Percentiles rank a stretch among this genome's conserved stretches.
phyloP scores from a whole-genome alignment of 2,113 vertebrate species.

The Motacilla tschutschensis region DNA sequence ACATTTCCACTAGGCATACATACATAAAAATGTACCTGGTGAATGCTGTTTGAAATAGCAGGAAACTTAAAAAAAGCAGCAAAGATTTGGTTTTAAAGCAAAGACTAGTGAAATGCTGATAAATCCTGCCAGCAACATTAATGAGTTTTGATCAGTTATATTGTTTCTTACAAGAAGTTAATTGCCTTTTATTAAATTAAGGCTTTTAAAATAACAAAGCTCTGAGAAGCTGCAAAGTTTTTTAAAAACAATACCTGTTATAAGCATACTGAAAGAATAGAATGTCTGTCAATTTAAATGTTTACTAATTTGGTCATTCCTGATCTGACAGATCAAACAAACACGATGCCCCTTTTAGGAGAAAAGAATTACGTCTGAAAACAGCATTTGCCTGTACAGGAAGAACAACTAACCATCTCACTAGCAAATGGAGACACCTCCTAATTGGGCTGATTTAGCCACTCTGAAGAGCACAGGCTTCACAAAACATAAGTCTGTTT shows the following conservation, averaged over 20 bases:
- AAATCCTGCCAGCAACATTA: neutral
- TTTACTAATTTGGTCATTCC: neutral
- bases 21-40: neutral
- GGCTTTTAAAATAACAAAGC: neutral
- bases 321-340: neutral
- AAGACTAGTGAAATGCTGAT: neutral
- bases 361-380: neutral
- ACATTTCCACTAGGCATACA: neutral
- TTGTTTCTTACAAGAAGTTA: neutral
- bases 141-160: neutral
- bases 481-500: neutral
- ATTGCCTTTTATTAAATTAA: neutral
- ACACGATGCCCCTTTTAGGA: neutral
- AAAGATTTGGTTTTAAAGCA: neutral
- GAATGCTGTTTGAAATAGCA: neutral
- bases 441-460: neutral
- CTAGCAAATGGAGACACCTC: neutral
- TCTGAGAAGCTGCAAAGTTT: neutral
- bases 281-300: neutral
- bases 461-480: neutral
- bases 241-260: neutral
- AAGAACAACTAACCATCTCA: neutral
- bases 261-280: neutral
- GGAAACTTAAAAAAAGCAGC: neutral
- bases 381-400: neutral